Evolutionary conservation across 30 jellyfish, hydroid and myxozoan species (phyloP), one percentile per base, ranked within the genome.

Genomic region (Aurelia sp.): DNA sequence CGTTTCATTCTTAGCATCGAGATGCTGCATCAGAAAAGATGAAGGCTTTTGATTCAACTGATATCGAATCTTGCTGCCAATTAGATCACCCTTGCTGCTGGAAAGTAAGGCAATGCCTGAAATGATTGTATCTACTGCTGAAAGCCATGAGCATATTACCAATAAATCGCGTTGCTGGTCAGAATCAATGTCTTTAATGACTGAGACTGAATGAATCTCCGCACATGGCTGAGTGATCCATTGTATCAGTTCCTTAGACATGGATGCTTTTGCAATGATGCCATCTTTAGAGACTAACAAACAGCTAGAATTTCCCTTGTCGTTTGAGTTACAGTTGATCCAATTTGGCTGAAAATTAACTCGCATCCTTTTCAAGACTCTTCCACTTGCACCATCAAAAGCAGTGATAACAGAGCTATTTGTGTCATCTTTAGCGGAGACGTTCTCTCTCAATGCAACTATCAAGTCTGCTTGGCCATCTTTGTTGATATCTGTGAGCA

Each of bases 11-110:
- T 82, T 82, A 67, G 80, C 77, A 44, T 82, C 62, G 5, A 13
- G 20, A 58, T 82, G 92, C 86, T 82, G 85, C 92, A 82, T 82
- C 78, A 82, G 63, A 70, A 82, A 82, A 9, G 86, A 27, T 48
- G 85, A 69, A 27, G 92, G 92, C 59, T 31, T 33, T 30, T 82
- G 92, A 17, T 85, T 75, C 15, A 59, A 69, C 63, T 82, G 92
- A 53, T 82, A 82, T 13, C 92, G 74, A n/a, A 70, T 82, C 74
- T 70, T 82, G 68, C 92, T 82, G 41, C 92, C 92, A 20, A 82
- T 21, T 12, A 82, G 80, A 40, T 63, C 63, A 15, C 92, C 92
- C 38, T 61, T 41, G n/a, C 41, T 24, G 50, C 86, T 76, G 20
- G 92, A 82, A 2, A 82, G 68, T 67, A 82, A 48, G 18, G 84